Evolutionary conservation across 2,888 invertebrate species (phyloP).

Genomic region (Cyclophora punctaria): DNA sequence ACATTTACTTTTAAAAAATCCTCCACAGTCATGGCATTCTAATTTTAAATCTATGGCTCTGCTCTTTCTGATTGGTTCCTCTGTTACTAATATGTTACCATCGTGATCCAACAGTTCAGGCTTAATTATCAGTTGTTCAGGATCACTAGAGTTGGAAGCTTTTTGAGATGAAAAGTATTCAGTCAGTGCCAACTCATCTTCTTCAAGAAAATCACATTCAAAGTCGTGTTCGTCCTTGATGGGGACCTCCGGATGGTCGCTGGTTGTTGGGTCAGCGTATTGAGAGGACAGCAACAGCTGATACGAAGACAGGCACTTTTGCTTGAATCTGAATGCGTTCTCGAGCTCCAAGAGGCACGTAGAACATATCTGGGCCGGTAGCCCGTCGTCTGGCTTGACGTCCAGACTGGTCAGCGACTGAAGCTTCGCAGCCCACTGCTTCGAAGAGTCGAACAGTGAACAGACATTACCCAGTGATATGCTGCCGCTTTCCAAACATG

Average conservation of each 20-base stretch:
- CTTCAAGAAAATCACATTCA: slow-evolving; percentile 2
- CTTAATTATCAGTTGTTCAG: neutral
- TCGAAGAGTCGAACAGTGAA: too few species aligned
- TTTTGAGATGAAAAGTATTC: neutral
- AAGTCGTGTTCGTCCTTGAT: slow-evolving; percentile 7
- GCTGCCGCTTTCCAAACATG: slow-evolving; percentile 36
- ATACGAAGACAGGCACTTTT: slow-evolving; percentile 48
- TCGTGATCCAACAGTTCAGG: neutral
- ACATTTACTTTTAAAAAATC: slow-evolving; percentile 33
- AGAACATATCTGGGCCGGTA: slow-evolving; percentile 51
- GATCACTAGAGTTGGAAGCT: neutral
- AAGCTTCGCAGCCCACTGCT: slow-evolving; percentile 35
- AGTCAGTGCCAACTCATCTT: neutral
- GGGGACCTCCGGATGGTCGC: slow-evolving; percentile 10
- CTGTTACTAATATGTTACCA: neutral
- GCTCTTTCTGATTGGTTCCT: slow-evolving; percentile 13
- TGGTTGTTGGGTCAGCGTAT: slow-evolving; percentile 6
- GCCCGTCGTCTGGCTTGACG: slow-evolving; percentile 42
- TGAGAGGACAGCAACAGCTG: slow-evolving; percentile 25
- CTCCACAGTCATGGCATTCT: slow-evolving; percentile 30
- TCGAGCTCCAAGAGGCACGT: slow-evolving; percentile 48
- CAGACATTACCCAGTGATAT: neutral
- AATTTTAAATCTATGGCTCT: slow-evolving; percentile 17
- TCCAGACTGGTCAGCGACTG: slow-evolving; percentile 41
- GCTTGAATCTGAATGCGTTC: slow-evolving; percentile 44